These are phyloP conservation scores for Vimba vimba DNA, from an alignment of 2,113 vertebrate species.

Conservation along the genomic window DNA sequence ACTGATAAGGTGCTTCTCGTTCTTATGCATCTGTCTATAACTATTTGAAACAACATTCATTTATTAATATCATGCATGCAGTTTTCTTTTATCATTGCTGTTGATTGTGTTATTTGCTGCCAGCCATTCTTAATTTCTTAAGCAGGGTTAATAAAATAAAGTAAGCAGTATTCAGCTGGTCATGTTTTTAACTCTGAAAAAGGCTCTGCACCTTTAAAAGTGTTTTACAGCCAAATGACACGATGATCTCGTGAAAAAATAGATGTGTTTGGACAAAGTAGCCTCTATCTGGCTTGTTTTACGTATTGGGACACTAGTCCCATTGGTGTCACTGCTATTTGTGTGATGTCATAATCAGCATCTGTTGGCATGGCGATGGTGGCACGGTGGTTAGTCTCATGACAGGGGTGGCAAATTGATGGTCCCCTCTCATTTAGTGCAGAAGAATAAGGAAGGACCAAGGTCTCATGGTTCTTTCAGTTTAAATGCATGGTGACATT, in stretches of 20 bases:
- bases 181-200: background rate
- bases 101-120: background rate
- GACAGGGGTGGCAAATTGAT: slow-evolving; percentile 58
- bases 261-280: slow-evolving; percentile 9
- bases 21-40: background rate
- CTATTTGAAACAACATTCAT: background rate
- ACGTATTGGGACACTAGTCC: background rate
- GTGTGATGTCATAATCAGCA: slow-evolving; percentile 42
- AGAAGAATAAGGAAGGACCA: slow-evolving; percentile 37
- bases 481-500: slow-evolving; percentile 58
- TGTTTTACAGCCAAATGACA: background rate
- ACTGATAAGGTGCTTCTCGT: background rate
- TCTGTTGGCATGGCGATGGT: slow-evolving; percentile 43
- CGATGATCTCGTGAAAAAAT: background rate
- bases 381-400: slow-evolving; percentile 32
- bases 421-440: slow-evolving; percentile 55
- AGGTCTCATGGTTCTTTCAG: slow-evolving; percentile 35
- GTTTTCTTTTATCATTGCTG: background rate
- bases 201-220: slow-evolving; percentile 12
- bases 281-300: background rate
- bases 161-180: background rate
- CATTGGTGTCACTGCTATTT: slow-evolving; percentile 11
- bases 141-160: slow-evolving; percentile 5
- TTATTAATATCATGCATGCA: background rate
- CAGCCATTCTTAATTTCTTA: background rate